Base-by-base conservation (phyloP, 35 echinoderm and acorn worm genomes). In the Amphiura filiformis region DNA sequence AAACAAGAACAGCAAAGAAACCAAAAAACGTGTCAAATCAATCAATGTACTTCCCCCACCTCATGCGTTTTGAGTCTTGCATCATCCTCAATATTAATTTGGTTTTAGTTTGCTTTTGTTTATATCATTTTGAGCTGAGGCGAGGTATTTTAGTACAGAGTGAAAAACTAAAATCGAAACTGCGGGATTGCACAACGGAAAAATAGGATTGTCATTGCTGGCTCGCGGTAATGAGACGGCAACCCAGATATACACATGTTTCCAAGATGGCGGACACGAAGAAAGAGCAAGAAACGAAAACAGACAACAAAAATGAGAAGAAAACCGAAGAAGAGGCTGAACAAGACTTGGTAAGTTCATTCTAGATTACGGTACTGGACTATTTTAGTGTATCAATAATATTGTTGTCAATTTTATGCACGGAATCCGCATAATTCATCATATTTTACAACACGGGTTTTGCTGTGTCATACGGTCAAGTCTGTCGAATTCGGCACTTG, bases 271-370 rank as follows among this genome's bases (percentile, higher is more conserved):
- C 88, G 80, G 88, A 90, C 61, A 90, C 88, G 33, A 90, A 81
- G 88, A 88, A 88, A 35, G 61, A 81, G 39, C n/a, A 34, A 28
- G 61, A 93, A 14, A 33, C 88, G 85, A 88, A 87, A 82, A 77
- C 37, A 30, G 84, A 88, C 37, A 39, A 65, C 9, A 56, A 87
- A 87, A 87, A 93, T 41, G 86, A 87, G 37, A 83, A 93, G 80
- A 88, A 93, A 81, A 84, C 65, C 22, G 86, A 93, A 78, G 88
- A 88, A 84, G 86, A 26, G 86, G 86, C 82, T 37, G 86, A 93
- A 17, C 79, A 49, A 77, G 85, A 93, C 36, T 84, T 93, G 91
- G 91, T 93, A 87, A 83, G 56, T 31, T 28, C 36, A 14, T n/a
- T 7, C 31, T 4, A 0, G 3, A 65, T 38, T 0, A 40, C 23